Base-by-base conservation (phyloP, 2,113 vertebrate genomes). In the Chamaea fasciata region DNA sequence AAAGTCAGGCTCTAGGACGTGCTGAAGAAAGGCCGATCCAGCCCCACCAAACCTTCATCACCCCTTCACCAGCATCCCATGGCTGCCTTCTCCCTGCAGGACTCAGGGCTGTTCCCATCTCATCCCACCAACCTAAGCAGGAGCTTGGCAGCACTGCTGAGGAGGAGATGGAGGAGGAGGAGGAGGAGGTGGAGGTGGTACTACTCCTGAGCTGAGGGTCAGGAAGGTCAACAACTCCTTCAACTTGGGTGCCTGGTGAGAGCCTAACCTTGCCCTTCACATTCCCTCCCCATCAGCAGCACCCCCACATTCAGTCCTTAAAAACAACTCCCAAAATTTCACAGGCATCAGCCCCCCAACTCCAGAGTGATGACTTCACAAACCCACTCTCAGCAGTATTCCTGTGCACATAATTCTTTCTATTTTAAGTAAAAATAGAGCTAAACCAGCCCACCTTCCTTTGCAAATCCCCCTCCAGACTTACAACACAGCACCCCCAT, bases 401-500 rank as follows among this genome's bases (percentile, higher is more conserved):
- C 82, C 55, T 31, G 21, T 31, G 74, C 84, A 47, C 1, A 1
- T 27, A 0, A 19, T 52, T 89, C 76, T 21, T 74, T 39, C 24
- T 8, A 33, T 44, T 94, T 84, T 12, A 79, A 67, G 33, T 21
- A 5, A 70, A 86, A 86, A 19, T 18, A 35, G 35, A 87, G 60
- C 27, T 20, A 17, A 59, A 14, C 1, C 69, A 87, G 44, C 56
- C 50, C 52, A 44, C 6, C 15, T 71, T 27, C 44, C 69, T 55
- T 39, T 53, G 62, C 41, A 79, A 55, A 71, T 50, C 12, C 49
- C 78, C n/a, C 56, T 70, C 39, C 37, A 27, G 31, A 11, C 16
- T 39, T 33, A 42, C 44, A 59, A 23, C 52, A 33, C 0, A 0
- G 37, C 41, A 30, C 1, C 8, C 24, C 7, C 0, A 0, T 24